These are phyloP conservation scores for Malurus alboscapulatus DNA, from an alignment of 2,113 vertebrate genomes.

Conservation along the genomic window DNA sequence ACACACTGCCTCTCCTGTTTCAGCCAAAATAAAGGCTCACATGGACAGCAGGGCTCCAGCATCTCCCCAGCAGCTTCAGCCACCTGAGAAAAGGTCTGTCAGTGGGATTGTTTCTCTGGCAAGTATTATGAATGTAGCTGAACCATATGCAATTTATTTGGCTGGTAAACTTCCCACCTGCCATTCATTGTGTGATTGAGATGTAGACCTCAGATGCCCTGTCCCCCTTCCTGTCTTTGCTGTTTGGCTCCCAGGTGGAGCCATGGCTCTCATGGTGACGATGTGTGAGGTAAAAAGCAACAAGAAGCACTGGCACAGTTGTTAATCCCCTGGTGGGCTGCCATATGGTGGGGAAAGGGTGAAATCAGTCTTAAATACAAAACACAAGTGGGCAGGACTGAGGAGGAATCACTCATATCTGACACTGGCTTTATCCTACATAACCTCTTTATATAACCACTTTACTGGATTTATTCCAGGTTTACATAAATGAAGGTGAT, in stretches of 20 bases:
- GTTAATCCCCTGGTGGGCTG: not conserved
- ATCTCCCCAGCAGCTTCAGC: not conserved
- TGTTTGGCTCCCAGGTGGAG: not conserved
- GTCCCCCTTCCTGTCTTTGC: not conserved
- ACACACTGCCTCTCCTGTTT: not conserved
- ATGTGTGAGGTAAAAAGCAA: not conserved
- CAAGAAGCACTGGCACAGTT: not conserved
- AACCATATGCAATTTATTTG: not conserved
- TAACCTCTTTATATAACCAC: not conserved
- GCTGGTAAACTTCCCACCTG: not conserved
- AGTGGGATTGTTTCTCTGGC: not conserved
- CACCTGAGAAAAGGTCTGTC: not conserved
- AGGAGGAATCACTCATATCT: not conserved
- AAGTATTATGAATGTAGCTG: not conserved
- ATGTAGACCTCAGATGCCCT: not conserved
- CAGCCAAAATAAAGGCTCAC: not conserved
- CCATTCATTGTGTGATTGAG: not conserved
- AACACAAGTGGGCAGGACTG: rapidly evolving
- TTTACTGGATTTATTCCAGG: not conserved
- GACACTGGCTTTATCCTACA: not conserved
- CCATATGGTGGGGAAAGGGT: not conserved
- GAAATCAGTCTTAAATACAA: not conserved
- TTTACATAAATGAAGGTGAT: not conserved
- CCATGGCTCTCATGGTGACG: not conserved
- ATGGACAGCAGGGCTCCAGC: rapidly evolving